Evolutionary conservation across 2,113 vertebrate genomes (phyloP).

Genomic region (Hippocampus comes): DNA sequence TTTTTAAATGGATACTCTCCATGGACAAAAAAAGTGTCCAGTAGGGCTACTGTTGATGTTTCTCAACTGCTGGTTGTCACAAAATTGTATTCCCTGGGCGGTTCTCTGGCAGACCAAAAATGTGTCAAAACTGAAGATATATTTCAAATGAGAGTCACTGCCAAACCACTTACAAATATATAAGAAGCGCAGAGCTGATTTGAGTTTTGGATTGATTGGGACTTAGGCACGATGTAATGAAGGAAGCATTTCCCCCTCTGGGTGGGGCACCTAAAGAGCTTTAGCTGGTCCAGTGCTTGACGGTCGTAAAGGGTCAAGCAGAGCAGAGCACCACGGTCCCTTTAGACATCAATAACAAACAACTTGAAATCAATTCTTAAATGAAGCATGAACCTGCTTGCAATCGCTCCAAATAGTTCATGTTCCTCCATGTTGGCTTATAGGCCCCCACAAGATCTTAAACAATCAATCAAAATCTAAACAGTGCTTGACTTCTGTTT

Average conservation of each 20-base stretch:
- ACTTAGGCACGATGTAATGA: slow-evolving; percentile 27
- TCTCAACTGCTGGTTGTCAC: background rate
- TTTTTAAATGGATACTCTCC: slow-evolving; percentile 25
- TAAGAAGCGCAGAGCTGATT: background rate
- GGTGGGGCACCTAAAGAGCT: slow-evolving; percentile 12
- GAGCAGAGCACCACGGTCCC: background rate
- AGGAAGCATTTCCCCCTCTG: slow-evolving; percentile 19
- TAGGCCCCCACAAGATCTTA: too few relatives aligned
- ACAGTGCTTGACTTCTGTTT: too few relatives aligned
- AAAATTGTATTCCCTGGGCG: background rate
- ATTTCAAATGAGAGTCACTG: too few relatives aligned
- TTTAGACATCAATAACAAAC: background rate
- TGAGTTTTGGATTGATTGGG: slow-evolving; percentile 13
- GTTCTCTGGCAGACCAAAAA: background rate
- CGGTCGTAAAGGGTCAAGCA: slow-evolving; percentile 21
- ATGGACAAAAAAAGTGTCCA: background rate
- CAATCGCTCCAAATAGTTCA: too few relatives aligned
- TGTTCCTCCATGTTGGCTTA: too few relatives aligned
- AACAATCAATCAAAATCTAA: too few relatives aligned
- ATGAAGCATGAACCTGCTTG: too few relatives aligned
- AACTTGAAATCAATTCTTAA: background rate
- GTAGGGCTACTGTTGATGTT: background rate
- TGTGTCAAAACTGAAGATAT: background rate
- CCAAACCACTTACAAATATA: background rate
- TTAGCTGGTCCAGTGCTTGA: slow-evolving; percentile 14